phyloP scores from a whole-genome alignment of 2,797 vertebrate species.

The Mastacembelus armatus region DNA sequence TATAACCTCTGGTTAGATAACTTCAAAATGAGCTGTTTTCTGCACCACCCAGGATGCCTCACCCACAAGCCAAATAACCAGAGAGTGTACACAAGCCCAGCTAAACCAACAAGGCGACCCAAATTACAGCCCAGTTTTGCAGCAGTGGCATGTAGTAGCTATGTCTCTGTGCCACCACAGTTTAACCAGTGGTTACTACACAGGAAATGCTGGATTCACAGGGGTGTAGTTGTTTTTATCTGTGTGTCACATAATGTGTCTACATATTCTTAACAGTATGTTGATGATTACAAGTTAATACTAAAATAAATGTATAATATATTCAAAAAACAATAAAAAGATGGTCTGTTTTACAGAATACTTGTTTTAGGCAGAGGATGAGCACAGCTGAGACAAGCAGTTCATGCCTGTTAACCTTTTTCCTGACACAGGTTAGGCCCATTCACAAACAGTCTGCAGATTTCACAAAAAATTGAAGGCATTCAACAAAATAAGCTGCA shows the following conservation, averaged over 20 bases:
- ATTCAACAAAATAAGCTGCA: conserved; percentile 19
- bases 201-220: conserved; percentile 43
- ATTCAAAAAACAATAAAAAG: conserved; percentile 31
- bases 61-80: conserved; percentile 60
- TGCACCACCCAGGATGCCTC: conserved; percentile 61
- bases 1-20: conserved; percentile 5
- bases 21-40: conserved; percentile 52
- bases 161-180: conserved; percentile 32
- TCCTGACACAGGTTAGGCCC: conserved; percentile 50
- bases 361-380: conserved; percentile 54
- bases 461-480: conserved; percentile 15
- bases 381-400: conserved; percentile 45
- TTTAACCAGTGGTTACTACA: conserved; percentile 44
- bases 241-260: conserved; percentile 1
- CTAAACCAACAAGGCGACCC: conserved; percentile 69
- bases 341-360: conserved; percentile 65
- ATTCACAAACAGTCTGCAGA: conserved; percentile 47
- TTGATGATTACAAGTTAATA: neutral
- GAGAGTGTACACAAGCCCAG: conserved; percentile 49
- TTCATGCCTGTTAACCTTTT: conserved; percentile 72
- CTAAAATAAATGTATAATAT: neutral
- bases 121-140: conserved; percentile 72
- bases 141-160: conserved; percentile 47
- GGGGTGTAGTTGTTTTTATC: too few species aligned
- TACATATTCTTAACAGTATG: neutral